Evolutionary conservation across 2,888 invertebrate species (phyloP).

Genomic region (Azorinus chamasolen): DNA sequence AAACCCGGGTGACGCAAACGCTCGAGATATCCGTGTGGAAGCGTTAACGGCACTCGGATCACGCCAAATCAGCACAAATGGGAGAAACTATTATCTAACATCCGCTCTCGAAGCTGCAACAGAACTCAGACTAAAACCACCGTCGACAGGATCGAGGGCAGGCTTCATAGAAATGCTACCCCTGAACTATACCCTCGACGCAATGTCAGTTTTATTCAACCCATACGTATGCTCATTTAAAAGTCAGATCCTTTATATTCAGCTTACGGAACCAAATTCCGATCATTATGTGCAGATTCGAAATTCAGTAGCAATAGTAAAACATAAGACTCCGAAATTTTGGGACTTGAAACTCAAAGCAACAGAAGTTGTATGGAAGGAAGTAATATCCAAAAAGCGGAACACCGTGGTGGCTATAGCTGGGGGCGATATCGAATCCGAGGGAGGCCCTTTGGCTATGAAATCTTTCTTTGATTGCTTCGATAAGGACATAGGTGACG

Average conservation of each 20-base stretch:
- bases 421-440: constrained; percentile 69
- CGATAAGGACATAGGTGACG: constrained; percentile 39
- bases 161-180: constrained; percentile 48
- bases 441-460: constrained; percentile 70
- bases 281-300: constrained; percentile 65
- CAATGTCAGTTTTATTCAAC: constrained; percentile 67
- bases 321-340: constrained; percentile 23
- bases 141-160: constrained; percentile 11
- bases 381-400: constrained; percentile 59
- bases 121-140: constrained; percentile 32
- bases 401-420: constrained; percentile 58
- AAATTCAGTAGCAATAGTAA: constrained; percentile 70
- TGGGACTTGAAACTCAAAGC: constrained; percentile 66
- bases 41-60: constrained; percentile 70
- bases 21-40: constrained; percentile 69
- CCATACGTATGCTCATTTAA: constrained; percentile 55
- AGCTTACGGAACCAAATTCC: constrained; percentile 53
- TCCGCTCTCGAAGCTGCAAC: constrained; percentile 73
- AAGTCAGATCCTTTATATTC: constrained; percentile 50
- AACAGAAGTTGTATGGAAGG: constrained; percentile 62
- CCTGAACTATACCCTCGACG: constrained; percentile 57
- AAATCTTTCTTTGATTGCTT: constrained; percentile 74
- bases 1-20: constrained; percentile 57
- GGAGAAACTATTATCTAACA: constrained; percentile 80
- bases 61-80: constrained; percentile 74